These are phyloP conservation scores for Dilophus febrilis DNA, from an alignment of 2,888 invertebrate species.

Conservation along the genomic window DNA sequence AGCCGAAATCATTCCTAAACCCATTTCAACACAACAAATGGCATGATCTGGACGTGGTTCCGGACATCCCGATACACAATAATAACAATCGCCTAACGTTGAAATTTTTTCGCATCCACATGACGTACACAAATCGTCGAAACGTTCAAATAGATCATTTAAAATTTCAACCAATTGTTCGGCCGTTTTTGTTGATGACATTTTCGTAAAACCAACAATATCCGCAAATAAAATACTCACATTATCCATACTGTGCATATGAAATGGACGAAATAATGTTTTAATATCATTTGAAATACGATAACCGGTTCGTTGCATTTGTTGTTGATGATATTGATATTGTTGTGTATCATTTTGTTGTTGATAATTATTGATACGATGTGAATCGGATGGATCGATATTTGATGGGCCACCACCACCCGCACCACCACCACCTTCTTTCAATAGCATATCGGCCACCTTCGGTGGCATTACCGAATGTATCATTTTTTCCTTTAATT, in stretches of 20 bases:
- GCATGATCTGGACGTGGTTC: constrained; percentile 85
- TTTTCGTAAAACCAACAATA: constrained; percentile 93
- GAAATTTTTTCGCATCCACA: constrained; percentile 95
- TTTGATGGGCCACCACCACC: constrained; percentile 25
- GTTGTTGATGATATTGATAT: background rate
- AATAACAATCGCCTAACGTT: constrained; percentile 85
- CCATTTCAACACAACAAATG: constrained; percentile 92
- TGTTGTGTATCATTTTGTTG: background rate
- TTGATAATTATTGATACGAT: constrained; percentile 10
- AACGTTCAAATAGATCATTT: constrained; percentile 90
- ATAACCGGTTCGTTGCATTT: constrained; percentile 30
- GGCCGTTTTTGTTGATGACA: constrained; percentile 93
- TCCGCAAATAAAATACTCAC: constrained; percentile 95
- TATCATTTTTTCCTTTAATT: constrained; percentile 92
- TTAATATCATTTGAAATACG: constrained; percentile 40
- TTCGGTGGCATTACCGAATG: constrained; percentile 94
- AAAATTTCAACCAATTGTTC: constrained; percentile 89
- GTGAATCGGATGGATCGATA: constrained; percentile 19
- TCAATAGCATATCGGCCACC: constrained; percentile 71
- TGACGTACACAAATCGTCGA: constrained; percentile 74
- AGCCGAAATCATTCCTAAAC: constrained; percentile 84
- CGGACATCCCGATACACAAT: constrained; percentile 92
- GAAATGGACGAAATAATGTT: constrained; percentile 83
- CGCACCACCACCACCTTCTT: constrained; percentile 51
- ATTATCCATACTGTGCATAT: constrained; percentile 92